Evolutionary conservation across 2,888 invertebrate genomes (phyloP).

Genomic region (Megaustenia siamemsis): DNA sequence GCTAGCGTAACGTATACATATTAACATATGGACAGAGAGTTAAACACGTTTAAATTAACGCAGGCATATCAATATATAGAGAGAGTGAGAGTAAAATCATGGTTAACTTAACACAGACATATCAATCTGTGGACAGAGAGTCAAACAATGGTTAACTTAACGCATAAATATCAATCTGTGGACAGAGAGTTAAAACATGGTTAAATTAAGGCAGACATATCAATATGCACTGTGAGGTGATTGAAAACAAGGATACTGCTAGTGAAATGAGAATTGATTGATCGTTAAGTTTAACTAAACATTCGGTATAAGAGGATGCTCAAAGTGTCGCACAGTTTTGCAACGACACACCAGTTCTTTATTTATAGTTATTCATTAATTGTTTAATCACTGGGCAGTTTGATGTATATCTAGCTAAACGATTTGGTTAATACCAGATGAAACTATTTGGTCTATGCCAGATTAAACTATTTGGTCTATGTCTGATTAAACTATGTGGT

Average conservation of each 20-base stretch:
- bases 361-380: not conserved
- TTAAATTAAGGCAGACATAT: no score
- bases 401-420: no score
- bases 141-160: no score
- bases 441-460: no score
- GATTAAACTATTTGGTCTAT: no score
- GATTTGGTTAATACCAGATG: no score
- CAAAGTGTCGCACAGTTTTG: slow-evolving; percentile 10
- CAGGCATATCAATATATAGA: slow-evolving; percentile 18
- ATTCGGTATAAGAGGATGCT: not conserved
- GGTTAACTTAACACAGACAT: slow-evolving; percentile 41
- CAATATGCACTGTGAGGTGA: no score
- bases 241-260: no score
- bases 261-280: slow-evolving; percentile 9
- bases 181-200: not conserved
- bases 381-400: no score
- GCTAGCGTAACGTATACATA: not conserved
- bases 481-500: no score
- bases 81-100: slow-evolving; percentile 52
- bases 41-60: not conserved
- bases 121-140: no score
- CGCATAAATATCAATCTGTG: slow-evolving; percentile 34
- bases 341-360: not conserved
- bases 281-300: no score
- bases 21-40: not conserved